Evolutionary conservation across 2,888 invertebrate genomes (phyloP).

Genomic region (Onchidella celtica): DNA sequence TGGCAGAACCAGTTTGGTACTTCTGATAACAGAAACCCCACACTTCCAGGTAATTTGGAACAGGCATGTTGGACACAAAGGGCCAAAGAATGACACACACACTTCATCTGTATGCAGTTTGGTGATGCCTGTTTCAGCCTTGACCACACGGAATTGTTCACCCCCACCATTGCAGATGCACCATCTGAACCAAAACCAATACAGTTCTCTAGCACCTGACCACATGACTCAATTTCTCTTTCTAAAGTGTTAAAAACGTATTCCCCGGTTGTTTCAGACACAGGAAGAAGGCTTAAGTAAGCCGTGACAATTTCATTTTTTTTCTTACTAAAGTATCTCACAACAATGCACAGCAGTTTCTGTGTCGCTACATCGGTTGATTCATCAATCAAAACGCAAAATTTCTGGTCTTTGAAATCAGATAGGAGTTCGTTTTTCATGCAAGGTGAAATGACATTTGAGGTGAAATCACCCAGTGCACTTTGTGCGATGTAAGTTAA

Average conservation of each 20-base stretch:
- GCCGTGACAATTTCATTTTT: not conserved
- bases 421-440: not conserved
- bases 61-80: conserved; percentile 23
- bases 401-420: not conserved
- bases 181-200: conserved; percentile 30
- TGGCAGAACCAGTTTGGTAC: conserved; percentile 31
- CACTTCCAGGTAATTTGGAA: conserved; percentile 15
- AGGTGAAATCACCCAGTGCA: not conserved
- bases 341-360: not conserved
- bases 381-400: not conserved
- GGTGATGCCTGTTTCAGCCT: conserved; percentile 22
- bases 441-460: not conserved
- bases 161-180: conserved; percentile 25
- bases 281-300: conserved; percentile 7
- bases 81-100: conserved; percentile 35
- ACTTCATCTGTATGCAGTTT: conserved; percentile 23
- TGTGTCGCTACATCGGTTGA: not conserved
- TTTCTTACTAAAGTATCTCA: not conserved
- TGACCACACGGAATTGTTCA: conserved; percentile 31
- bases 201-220: conserved; percentile 28
- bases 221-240: conserved; percentile 7
- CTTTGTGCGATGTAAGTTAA: not conserved
- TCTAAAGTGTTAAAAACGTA: not conserved
- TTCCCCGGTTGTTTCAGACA: conserved; percentile 1
- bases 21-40: conserved; percentile 17